A percentile compares a stretch with the other conserved stretches of the same genome.
phyloP scores from a whole-genome alignment of 2,797 vertebrate species.

The Trachops cirrhosus region DNA sequence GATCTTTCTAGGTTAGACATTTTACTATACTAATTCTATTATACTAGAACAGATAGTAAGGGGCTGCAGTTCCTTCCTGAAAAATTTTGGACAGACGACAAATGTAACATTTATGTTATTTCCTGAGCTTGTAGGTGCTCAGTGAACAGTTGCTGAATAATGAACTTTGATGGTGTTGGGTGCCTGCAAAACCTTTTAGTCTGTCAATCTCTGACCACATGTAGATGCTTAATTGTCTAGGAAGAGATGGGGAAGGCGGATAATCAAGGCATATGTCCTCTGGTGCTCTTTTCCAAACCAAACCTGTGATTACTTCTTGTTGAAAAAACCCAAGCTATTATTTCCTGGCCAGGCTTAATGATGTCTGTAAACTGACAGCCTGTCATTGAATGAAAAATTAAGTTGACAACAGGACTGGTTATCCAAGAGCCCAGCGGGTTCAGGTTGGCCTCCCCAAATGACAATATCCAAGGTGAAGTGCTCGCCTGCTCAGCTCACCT shows the following conservation, averaged over 20 bases:
- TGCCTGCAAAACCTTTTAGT: neutral
- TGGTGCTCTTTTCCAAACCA: neutral
- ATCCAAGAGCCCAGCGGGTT: neutral
- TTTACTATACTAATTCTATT: neutral
- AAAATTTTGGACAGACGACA: neutral
- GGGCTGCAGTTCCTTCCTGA: neutral
- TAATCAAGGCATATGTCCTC: fast-evolving
- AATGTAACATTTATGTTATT: neutral
- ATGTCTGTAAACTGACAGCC: neutral
- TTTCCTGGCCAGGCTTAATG: neutral
- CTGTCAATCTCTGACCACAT: neutral
- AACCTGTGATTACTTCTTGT: neutral
- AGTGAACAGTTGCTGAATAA: neutral
- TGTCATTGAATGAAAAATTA: neutral
- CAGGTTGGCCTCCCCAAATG: neutral
- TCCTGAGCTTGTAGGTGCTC: neutral
- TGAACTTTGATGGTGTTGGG: neutral
- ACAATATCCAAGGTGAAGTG: neutral
- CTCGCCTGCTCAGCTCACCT: neutral
- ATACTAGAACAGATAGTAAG: neutral
- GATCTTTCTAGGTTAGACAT: neutral
- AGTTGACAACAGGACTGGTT: neutral
- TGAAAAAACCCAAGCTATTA: neutral
- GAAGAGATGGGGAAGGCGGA: neutral
- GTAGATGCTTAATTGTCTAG: too few relatives aligned